phyloP scores from a whole-genome alignment of 2,797 vertebrate genomes.

The Brachymystax lenok region DNA sequence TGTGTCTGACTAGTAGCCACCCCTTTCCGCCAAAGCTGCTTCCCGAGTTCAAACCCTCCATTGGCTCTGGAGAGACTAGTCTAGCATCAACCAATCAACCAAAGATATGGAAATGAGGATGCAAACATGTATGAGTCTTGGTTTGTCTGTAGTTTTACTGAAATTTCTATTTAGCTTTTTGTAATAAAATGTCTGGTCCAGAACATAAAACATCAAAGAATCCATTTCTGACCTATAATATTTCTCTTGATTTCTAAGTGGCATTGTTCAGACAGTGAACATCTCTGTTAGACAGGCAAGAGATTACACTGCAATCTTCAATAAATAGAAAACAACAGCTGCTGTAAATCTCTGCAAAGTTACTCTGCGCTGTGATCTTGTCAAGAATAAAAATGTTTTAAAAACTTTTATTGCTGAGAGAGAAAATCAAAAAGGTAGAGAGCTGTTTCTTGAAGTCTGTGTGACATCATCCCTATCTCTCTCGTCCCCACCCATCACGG shows the following conservation, averaged over 20 bases:
- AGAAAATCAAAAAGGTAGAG: slow-evolving; percentile 16
- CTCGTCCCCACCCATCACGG: slow-evolving; percentile 70
- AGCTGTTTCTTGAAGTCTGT: slow-evolving; percentile 46
- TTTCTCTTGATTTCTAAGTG: background rate
- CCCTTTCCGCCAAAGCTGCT: background rate
- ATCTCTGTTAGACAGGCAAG: background rate
- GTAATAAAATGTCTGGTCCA: background rate
- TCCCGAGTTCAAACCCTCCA: background rate
- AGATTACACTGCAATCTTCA: background rate
- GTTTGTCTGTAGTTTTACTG: background rate
- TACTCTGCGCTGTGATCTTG: background rate
- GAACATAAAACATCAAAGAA: background rate
- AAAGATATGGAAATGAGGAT: background rate
- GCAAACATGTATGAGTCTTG: background rate
- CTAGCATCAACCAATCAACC: background rate
- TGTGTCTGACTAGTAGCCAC: slow-evolving; percentile 4
- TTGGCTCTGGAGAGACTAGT: background rate
- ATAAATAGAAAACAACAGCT: background rate
- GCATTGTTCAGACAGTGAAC: background rate
- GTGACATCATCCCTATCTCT: slow-evolving; percentile 58
- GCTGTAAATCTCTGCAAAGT: background rate
- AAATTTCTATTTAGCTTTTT: background rate
- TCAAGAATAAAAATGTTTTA: background rate
- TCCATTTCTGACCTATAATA: slow-evolving; percentile 62
- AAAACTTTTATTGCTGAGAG: slow-evolving; percentile 29